These are phyloP conservation scores for Amblyopsis rosae DNA, from an alignment of 2,113 vertebrate genomes.

Conservation along the genomic window DNA sequence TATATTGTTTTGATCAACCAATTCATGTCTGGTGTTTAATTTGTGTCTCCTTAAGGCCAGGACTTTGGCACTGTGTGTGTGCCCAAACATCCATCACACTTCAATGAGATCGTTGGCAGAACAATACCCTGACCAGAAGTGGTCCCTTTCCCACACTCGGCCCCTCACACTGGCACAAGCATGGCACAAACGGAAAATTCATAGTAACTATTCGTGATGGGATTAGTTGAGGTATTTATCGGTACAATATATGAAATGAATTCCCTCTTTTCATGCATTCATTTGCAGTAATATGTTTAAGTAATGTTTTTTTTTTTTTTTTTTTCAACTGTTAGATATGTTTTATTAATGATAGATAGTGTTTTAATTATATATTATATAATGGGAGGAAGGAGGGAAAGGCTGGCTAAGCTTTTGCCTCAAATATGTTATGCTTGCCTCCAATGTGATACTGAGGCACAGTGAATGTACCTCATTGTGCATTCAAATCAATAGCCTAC, in stretches of 20 bases:
- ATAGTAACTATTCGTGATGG: conserved; percentile 40
- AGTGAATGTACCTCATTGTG: conserved; percentile 23
- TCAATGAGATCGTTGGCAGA: conserved; percentile 46
- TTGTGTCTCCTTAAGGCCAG: conserved; percentile 26
- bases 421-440: not conserved
- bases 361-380: too few relatives aligned
- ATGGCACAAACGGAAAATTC: conserved; percentile 26
- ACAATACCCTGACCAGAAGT: conserved; percentile 58
- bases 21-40: not conserved
- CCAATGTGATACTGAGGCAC: conserved; percentile 26
- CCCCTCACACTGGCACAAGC: conserved; percentile 41
- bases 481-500: conserved; percentile 48
- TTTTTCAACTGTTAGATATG: conserved; percentile 31
- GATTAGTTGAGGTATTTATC: conserved; percentile 40
- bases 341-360: conserved; percentile 11
- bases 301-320: conserved; percentile 39
- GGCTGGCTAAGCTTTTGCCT: conserved; percentile 6
- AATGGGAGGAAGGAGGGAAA: not conserved
- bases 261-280: not conserved
- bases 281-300: conserved; percentile 4
- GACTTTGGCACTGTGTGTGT: conserved; percentile 53
- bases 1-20: not conserved
- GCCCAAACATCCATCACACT: conserved; percentile 51
- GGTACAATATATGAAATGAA: conserved; percentile 26
- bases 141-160: conserved; percentile 64